phyloP scores from a whole-genome alignment of 53 echinoderm and acorn worm species.

The Temnopleurus reevesii region DNA sequence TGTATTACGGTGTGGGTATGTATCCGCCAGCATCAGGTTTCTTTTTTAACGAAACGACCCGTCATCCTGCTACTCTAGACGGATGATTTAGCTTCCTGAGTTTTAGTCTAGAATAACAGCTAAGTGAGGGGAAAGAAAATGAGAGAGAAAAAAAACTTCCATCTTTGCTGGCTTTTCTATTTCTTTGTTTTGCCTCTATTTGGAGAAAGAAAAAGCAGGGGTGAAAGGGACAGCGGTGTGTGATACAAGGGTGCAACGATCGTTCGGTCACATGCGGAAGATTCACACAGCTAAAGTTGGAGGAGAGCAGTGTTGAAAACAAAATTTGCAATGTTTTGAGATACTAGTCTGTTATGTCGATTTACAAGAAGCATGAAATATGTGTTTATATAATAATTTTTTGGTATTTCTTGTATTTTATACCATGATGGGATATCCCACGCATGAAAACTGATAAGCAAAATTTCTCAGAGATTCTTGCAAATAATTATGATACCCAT shows the following conservation, averaged over 20 bases:
- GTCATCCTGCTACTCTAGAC: neutral
- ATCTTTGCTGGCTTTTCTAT: neutral
- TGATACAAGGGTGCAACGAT: neutral
- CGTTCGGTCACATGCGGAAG: neutral
- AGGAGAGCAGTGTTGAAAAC: too few species aligned
- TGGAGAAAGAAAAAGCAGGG: neutral
- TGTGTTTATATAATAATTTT: too few species aligned
- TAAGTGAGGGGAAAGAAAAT: slow-evolving; percentile 14
- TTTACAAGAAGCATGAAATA: too few species aligned
- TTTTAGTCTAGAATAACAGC: slow-evolving; percentile 33
- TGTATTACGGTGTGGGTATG: neutral
- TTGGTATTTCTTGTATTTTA: too few species aligned
- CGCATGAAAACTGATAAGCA: too few species aligned
- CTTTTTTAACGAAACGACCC: slow-evolving; percentile 24
- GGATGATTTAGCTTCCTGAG: slow-evolving; percentile 12
- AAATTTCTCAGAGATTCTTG: too few species aligned
- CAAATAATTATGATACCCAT: too few species aligned
- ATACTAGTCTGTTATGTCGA: too few species aligned
- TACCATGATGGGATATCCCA: too few species aligned
- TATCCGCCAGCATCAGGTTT: slow-evolving; percentile 15
- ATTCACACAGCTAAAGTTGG: too few species aligned
- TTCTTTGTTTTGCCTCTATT: neutral
- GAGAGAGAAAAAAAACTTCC: neutral
- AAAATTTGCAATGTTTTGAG: too few species aligned
- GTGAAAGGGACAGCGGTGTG: neutral